Base-by-base conservation (phyloP, 1,140 invertebrate genomes). In the Drosophila equinoxialis region DNA sequence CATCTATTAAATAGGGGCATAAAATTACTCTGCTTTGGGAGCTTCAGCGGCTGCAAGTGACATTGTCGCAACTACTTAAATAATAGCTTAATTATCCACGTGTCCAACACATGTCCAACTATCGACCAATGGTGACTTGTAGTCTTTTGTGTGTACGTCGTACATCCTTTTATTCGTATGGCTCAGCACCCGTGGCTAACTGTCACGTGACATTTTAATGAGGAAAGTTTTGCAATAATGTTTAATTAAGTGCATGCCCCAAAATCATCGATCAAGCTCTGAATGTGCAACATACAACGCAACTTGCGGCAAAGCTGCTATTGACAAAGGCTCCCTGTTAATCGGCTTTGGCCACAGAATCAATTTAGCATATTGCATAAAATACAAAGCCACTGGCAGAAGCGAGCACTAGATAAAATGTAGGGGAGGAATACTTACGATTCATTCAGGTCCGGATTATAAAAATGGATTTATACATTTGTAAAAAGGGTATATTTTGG, bases 201-300 rank as follows among this genome's bases (percentile, higher is more conserved):
- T 74, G 67, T 67, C 71, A 89, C 64, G 68, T 89, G 84, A 74
- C 84, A 84, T 60, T 84, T 80, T 89, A 89, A 89, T 89, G 84
- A 81, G 80, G 37, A 84, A 89, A 89, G 65, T 80, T 87, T 71
- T 45, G 59, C 67, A 39, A 37, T 57, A 68, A 65, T 59, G 81
- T 69, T 82, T 84, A 84, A 84, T 84, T 84, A 84, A 84, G 81
- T 85, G 74, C 74, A 77, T 11, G 73, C 62, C 66, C 68, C 68
- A 8, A 51, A 20, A 23, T 51, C 59, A 75, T 61, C 66, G 67
- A 59, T 55, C 76, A 70, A 30, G 41, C n/a, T 14, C 23, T 57
- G 30, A 17, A 35, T 33, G 30, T 30, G n/a, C 14, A 58, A 14
- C 14, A 13, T 5, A 6, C 17, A 39, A 39, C 37, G 37, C 37